phyloP scores from a whole-genome alignment of 2,797 vertebrate species.

The Heteromormyrus szaboi region DNA sequence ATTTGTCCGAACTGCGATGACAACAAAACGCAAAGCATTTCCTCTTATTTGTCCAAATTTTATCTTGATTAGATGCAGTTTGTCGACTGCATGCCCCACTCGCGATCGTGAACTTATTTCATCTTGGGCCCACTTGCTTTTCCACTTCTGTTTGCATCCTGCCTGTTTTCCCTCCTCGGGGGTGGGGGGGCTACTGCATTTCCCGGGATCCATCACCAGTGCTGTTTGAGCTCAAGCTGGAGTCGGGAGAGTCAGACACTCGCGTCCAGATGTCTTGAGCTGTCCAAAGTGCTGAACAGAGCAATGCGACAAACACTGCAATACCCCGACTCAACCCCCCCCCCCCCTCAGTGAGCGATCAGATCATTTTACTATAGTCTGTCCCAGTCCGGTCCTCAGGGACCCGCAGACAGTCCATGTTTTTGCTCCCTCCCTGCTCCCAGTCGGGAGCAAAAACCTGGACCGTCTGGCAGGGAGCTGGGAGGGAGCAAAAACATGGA shows the following conservation, averaged over 20 bases:
- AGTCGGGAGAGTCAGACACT: not conserved
- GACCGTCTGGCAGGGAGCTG: not conserved
- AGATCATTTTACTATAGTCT: not conserved
- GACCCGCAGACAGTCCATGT: not conserved
- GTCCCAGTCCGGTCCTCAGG: not conserved
- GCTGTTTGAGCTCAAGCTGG: not conserved
- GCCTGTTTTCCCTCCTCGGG: not conserved
- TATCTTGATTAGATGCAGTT: conserved; percentile 15
- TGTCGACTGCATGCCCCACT: not conserved
- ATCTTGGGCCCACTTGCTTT: not conserved
- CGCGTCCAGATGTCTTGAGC: conserved; percentile 38
- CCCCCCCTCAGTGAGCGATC: not conserved
- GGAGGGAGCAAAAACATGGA: not conserved
- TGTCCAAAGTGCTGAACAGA: conserved; percentile 58
- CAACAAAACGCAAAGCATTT: conserved; percentile 38
- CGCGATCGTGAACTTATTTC: not conserved
- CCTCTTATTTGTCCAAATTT: conserved; percentile 24
- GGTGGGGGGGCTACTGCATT: not conserved
- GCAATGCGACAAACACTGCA: not conserved
- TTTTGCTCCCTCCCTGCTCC: not conserved
- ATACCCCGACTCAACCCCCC: not conserved
- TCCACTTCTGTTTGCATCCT: not conserved
- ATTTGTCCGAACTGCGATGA: conserved; percentile 25
- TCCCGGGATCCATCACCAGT: not conserved
- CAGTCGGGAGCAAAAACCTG: not conserved